Percentiles rank a stretch among this genome's conserved stretches.
phyloP scores from a whole-genome alignment of 2,113 vertebrate genomes.

The Menura novaehollandiae region DNA sequence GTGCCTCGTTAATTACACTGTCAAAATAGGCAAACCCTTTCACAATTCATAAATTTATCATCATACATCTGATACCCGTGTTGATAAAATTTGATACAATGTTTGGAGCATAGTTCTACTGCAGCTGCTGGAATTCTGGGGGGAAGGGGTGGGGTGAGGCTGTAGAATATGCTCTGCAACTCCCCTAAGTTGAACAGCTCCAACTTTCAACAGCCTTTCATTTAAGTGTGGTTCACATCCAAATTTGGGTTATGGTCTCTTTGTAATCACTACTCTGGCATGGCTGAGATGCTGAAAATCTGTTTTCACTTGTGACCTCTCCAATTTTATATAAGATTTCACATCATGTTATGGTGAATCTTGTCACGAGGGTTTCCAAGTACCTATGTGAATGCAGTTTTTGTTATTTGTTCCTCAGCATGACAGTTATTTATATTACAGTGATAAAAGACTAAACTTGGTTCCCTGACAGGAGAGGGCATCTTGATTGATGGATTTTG shows the following conservation, averaged over 20 bases:
- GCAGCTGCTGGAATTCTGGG: not conserved
- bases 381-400: not conserved
- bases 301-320: not conserved
- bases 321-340: not conserved
- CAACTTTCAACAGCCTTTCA: not conserved
- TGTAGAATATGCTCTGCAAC: not conserved
- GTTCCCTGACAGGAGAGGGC: slow-evolving; percentile 25
- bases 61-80: not conserved
- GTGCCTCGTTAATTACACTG: not conserved
- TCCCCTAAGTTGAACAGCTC: not conserved
- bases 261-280: not conserved
- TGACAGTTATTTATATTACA: slow-evolving; percentile 8
- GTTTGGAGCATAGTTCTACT: not conserved
- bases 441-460: not conserved
- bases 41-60: not conserved
- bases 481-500: slow-evolving; percentile 27
- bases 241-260: not conserved
- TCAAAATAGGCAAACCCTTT: not conserved
- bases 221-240: not conserved
- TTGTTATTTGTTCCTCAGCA: not conserved
- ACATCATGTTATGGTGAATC: not conserved
- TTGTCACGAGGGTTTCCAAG: not conserved
- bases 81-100: not conserved
- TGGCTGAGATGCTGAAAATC: not conserved
- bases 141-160: not conserved